Evolutionary conservation across 2,888 invertebrate genomes (phyloP).

Genomic region (Euzophera pinguis): DNA sequence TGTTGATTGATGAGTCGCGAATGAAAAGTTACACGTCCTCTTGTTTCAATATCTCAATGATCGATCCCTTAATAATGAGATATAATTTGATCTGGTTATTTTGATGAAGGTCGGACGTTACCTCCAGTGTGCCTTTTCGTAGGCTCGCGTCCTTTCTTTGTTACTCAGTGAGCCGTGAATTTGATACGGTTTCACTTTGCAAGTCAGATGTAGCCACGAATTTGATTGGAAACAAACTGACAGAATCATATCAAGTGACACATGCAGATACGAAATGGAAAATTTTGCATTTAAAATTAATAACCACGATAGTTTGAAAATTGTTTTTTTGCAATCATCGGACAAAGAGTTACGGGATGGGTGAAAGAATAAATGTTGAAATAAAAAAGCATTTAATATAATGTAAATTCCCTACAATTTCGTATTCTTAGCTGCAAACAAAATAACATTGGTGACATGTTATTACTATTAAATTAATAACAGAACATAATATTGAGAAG

Average conservation of each 20-base stretch:
- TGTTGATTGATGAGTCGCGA: slow-evolving; percentile 29
- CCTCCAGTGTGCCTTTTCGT: background rate
- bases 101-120: slow-evolving; percentile 6
- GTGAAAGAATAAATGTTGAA: too few relatives aligned
- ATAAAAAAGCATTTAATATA: too few relatives aligned
- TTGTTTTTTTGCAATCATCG: too few relatives aligned
- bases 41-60: slow-evolving; percentile 24
- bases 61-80: slow-evolving; percentile 22
- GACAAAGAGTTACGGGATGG: too few relatives aligned
- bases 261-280: background rate
- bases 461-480: too few relatives aligned
- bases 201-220: background rate
- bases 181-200: background rate
- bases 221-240: background rate
- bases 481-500: too few relatives aligned
- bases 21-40: slow-evolving; percentile 21
- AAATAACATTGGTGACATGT: too few relatives aligned
- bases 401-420: too few relatives aligned
- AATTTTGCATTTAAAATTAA: background rate
- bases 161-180: background rate
- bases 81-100: slow-evolving; percentile 19
- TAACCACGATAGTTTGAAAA: too few relatives aligned
- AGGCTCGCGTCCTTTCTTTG: background rate
- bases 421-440: too few relatives aligned
- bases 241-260: background rate